Conservation (phyloP, 2,888 invertebrate genomes). For the Cerastoderma edule region DNA sequence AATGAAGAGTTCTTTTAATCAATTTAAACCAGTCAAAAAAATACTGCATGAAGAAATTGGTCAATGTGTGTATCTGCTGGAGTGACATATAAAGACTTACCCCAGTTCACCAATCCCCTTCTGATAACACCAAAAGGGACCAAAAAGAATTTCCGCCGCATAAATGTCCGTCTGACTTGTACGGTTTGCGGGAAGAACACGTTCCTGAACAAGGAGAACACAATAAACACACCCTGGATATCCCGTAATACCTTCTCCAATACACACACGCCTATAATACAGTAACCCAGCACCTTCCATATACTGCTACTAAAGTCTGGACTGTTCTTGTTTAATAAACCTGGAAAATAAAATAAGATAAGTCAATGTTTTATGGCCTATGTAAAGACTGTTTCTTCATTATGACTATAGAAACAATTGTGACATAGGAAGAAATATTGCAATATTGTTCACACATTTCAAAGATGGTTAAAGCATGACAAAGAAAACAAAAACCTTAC, state of each 20-base stretch:
- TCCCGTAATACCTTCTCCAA: slow-evolving; percentile 76
- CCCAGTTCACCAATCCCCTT: slow-evolving; percentile 75
- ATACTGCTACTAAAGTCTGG: slow-evolving; percentile 51
- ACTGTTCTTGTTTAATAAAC: slow-evolving; percentile 69
- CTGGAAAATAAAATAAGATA: slow-evolving; percentile 33
- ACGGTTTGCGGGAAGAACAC: slow-evolving; percentile 72
- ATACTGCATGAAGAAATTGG: no score
- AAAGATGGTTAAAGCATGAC: no score
- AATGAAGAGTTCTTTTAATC: no score
- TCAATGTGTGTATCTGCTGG: no score
- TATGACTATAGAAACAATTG: no score
- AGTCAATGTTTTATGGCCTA: background rate
- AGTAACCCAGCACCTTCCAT: slow-evolving; percentile 72
- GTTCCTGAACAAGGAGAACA: slow-evolving; percentile 78
- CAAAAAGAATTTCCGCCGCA: slow-evolving; percentile 65
- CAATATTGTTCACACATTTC: no score
- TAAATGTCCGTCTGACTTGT: slow-evolving; percentile 58
- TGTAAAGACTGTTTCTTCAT: background rate
- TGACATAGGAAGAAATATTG: no score
- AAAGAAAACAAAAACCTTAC: no score
- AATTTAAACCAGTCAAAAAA: no score
- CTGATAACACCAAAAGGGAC: slow-evolving; percentile 71
- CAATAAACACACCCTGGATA: slow-evolving; percentile 76
- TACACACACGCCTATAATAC: slow-evolving; percentile 76
- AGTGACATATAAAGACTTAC: no score